Percentiles rank a stretch among this genome's conserved stretches.
Evolutionary conservation across 1,140 invertebrate genomes (phyloP).

Genomic region (Aphis craccivora): DNA sequence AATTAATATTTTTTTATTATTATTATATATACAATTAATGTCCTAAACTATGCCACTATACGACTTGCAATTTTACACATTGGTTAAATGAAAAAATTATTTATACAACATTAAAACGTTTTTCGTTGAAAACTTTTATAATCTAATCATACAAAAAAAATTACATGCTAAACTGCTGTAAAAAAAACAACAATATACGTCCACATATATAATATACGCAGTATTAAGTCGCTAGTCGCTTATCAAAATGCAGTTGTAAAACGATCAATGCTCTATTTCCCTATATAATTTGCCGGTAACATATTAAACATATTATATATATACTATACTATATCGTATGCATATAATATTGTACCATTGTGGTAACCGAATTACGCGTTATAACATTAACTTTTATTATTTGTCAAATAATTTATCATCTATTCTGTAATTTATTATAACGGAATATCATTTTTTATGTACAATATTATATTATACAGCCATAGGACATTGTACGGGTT

Average conservation of each 20-base stretch:
- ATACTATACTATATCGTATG: not conserved
- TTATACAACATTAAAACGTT: not conserved
- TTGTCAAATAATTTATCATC: not conserved
- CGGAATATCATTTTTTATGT: not conserved
- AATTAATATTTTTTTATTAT: not conserved
- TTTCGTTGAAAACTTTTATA: not conserved
- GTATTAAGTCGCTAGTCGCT: not conserved
- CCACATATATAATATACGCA: not conserved
- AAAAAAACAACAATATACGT: not conserved
- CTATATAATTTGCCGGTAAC: not conserved
- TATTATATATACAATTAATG: not conserved
- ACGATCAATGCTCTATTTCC: not conserved
- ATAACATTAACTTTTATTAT: not conserved
- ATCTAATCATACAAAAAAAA: not conserved
- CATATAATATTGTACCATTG: not conserved
- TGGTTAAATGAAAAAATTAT: not conserved
- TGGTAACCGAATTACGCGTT: not conserved
- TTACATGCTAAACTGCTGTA: not conserved
- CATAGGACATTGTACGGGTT: not conserved
- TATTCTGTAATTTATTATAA: not conserved
- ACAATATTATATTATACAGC: not conserved
- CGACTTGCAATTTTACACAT: not conserved
- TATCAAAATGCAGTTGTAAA: not conserved
- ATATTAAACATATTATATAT: not conserved
- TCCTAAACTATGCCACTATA: not conserved